Evolutionary conservation across 2,113 vertebrate genomes (phyloP).

Genomic region (Zapus hudsonius): DNA sequence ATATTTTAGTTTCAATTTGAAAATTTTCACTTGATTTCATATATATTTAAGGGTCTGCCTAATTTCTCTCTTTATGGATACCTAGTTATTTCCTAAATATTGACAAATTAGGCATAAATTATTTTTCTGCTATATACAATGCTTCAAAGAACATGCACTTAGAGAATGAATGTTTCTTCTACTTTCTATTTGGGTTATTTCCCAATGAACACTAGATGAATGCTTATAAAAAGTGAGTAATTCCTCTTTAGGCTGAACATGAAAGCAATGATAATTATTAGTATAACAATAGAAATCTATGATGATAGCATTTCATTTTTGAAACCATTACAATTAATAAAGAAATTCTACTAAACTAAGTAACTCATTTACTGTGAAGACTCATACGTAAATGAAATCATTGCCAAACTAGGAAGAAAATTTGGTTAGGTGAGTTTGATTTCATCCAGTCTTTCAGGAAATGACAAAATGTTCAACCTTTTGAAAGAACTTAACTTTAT

Average conservation of each 20-base stretch:
- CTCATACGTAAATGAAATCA: neutral
- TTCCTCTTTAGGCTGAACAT: neutral
- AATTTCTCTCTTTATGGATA: neutral
- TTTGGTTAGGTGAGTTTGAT: neutral
- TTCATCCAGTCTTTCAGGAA: constrained; percentile 63
- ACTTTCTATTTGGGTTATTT: constrained; percentile 36
- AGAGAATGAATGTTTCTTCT: neutral
- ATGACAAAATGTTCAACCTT: constrained; percentile 74
- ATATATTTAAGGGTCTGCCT: neutral
- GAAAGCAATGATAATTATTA: neutral
- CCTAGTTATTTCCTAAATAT: neutral
- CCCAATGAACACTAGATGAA: neutral
- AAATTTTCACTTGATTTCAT: neutral
- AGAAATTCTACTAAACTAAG: neutral
- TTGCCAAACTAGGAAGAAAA: neutral
- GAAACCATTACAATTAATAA: neutral
- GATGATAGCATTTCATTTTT: neutral
- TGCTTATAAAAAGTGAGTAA: neutral
- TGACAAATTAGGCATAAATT: constrained; percentile 3
- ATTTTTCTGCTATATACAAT: neutral
- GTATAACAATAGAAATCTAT: neutral
- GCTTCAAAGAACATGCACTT: neutral
- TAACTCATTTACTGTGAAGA: neutral
- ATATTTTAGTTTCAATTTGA: constrained; percentile 12
- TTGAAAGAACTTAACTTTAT: constrained; percentile 72